These are phyloP conservation scores for Apogon talboti DNA, from an alignment of 2,797 vertebrate species.

Conservation along the genomic window DNA sequence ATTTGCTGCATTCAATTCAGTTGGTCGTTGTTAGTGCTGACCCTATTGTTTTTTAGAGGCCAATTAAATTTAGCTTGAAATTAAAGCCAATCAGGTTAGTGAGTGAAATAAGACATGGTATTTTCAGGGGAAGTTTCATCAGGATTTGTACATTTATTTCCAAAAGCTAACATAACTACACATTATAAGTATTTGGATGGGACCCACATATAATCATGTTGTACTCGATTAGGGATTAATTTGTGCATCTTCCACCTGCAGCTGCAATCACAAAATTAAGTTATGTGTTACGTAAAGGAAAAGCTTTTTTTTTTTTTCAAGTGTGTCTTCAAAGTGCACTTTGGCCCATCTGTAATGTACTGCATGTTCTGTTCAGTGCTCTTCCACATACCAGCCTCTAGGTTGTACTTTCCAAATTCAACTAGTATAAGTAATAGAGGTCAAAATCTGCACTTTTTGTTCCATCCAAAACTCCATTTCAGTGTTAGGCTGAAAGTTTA, in stretches of 20 bases:
- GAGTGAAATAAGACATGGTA: constrained; percentile 16
- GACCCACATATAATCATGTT: no score
- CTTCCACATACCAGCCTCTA: background rate
- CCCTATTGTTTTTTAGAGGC: background rate
- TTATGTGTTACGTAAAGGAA: background rate
- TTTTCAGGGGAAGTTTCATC: background rate
- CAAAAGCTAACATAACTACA: no score
- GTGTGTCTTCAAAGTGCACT: background rate
- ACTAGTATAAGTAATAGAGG: no score
- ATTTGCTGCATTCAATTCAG: constrained; percentile 9
- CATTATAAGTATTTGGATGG: no score
- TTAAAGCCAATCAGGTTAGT: constrained; percentile 33
- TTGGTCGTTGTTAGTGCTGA: background rate
- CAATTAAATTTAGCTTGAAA: constrained; percentile 45
- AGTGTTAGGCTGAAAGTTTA: no score
- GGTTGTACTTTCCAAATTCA: background rate
- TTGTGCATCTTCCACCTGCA: no score
- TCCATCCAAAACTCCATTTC: no score
- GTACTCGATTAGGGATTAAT: no score
- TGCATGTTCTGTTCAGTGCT: background rate
- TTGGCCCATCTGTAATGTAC: background rate
- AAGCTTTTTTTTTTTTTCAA: background rate
- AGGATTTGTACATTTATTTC: no score
- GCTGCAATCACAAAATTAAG: background rate
- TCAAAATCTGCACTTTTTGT: no score